Percentiles rank a stretch among this genome's conserved stretches.
Evolutionary conservation across 1,140 invertebrate genomes (phyloP).

Genomic region (Mizuhopecten yessoensis): DNA sequence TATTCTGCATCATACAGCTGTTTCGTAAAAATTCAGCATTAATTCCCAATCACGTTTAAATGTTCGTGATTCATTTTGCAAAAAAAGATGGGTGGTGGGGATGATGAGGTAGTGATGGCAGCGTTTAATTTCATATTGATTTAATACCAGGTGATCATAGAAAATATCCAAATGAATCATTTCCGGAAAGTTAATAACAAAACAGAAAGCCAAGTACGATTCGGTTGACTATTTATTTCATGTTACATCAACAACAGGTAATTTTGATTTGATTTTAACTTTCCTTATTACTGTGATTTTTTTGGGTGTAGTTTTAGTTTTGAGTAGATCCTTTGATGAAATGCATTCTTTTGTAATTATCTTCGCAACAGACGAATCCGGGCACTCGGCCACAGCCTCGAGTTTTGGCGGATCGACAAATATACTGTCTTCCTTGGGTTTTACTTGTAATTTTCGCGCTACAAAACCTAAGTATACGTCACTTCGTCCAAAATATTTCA

Average conservation of each 20-base stretch:
- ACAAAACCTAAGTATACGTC: neutral
- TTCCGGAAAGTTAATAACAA: no score
- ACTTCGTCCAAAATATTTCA: conserved; percentile 11
- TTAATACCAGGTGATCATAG: no score
- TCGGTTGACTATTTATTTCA: neutral
- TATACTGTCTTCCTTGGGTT: neutral
- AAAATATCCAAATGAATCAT: no score
- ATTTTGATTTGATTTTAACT: neutral
- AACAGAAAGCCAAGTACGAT: no score
- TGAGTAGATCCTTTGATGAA: neutral
- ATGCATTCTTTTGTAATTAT: neutral
- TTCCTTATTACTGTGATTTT: neutral
- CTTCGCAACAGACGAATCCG: neutral
- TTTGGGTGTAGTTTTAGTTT: neutral
- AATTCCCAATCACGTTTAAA: no score
- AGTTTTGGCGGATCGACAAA: neutral
- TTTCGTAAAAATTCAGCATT: no score
- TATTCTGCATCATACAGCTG: no score
- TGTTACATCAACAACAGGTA: neutral
- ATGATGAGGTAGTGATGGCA: no score
- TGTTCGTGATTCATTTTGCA: no score
- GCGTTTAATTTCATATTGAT: no score
- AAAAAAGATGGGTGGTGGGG: no score
- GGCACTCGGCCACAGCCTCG: neutral
- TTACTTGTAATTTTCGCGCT: neutral